A percentile compares a stretch with the other conserved stretches of the same genome.
Evolutionary conservation across 2,113 vertebrate species (phyloP).

Genomic region (Cariama cristata): DNA sequence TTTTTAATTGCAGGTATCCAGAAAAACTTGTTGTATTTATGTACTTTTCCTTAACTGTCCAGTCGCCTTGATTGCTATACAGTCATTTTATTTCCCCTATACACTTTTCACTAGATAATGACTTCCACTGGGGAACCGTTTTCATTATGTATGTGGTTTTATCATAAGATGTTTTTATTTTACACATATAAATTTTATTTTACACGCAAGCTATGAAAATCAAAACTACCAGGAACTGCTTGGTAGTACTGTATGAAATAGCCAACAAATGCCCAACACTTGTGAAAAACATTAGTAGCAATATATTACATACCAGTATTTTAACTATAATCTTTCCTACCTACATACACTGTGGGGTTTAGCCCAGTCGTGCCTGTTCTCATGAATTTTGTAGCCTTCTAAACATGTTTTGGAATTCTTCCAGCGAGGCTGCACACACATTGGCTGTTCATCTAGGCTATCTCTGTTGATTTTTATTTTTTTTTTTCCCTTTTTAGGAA

Average conservation of each 20-base stretch:
- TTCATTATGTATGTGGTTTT: conserved; percentile 55
- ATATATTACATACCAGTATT: conserved; percentile 70
- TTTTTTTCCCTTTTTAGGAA: conserved; percentile 41
- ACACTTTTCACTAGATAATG: conserved; percentile 49
- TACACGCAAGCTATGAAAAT: conserved; percentile 68
- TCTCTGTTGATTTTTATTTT: conserved; percentile 16
- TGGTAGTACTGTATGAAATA: conserved; percentile 69
- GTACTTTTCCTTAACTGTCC: conserved; percentile 3
- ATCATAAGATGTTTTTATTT: conserved; percentile 61
- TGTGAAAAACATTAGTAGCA: conserved; percentile 64
- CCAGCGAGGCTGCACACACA: conserved; percentile 40
- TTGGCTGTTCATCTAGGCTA: conserved; percentile 65
- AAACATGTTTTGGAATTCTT: conserved; percentile 39
- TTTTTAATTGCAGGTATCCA: conserved; percentile 36
- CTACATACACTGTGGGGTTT: conserved; percentile 24
- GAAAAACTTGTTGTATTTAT: conserved; percentile 37
- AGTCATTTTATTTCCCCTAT: conserved; percentile 69
- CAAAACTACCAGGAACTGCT: conserved; percentile 67
- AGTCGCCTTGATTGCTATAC: conserved; percentile 52
- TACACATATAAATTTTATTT: conserved; percentile 76
- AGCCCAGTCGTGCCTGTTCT: conserved; percentile 44
- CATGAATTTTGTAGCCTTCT: conserved; percentile 18
- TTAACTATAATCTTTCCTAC: conserved; percentile 35
- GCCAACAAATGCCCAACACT: conserved; percentile 58
- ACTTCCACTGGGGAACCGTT: conserved; percentile 52